Base-by-base conservation (phyloP, 2,888 invertebrate species). In the Branchipolynoe longqiensis region DNA sequence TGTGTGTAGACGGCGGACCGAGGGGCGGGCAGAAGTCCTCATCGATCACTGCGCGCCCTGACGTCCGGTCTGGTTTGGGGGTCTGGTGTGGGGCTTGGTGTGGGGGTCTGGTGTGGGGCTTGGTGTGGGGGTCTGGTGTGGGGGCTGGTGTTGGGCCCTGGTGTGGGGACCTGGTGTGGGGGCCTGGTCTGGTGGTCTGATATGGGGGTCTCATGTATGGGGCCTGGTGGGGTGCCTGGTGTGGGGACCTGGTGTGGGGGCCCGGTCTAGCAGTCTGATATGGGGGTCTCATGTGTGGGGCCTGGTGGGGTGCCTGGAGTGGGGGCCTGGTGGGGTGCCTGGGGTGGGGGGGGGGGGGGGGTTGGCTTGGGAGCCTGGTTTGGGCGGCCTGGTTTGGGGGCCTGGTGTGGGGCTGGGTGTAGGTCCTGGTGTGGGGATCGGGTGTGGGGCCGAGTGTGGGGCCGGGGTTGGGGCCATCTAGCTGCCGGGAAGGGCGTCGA, bases 31-130 rank as follows among this genome's bases (percentile, higher is more conserved):
- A 31, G 3, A 62, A 12, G 62, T 31, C 62, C 62, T 62, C 31
- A 62, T 62, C 62, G 62, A 62, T 62, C 62, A 62, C 62, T 4
- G 62, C 3, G 62, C 3, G 28, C 62, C 25, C 62, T 28, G 62
- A 62, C 62, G 62, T 62, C 62, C 62, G 62, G 69, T 38, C 38
- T 33, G 38, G 22, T 36, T 33, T 18, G 22, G 36, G 69, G 38
- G 36, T 12, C 36, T 33, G 8, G n/a, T n/a, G n/a, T n/a, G n/a
- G n/a, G n/a, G n/a, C n/a, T 33, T 38, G 22, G 69, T 18, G 22
- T 36, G 69, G 33, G 22, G 36, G 69, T 18, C 69, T 12, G 69
- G 69, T 14, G n/a, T n/a, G n/a, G n/a, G n/a, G n/a, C n/a, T n/a
- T n/a, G n/a, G n/a, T n/a, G n/a, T n/a, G n/a, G n/a, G n/a, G n/a